Conservation (phyloP, 1,140 invertebrate species). For the Hestina assimilis region DNA sequence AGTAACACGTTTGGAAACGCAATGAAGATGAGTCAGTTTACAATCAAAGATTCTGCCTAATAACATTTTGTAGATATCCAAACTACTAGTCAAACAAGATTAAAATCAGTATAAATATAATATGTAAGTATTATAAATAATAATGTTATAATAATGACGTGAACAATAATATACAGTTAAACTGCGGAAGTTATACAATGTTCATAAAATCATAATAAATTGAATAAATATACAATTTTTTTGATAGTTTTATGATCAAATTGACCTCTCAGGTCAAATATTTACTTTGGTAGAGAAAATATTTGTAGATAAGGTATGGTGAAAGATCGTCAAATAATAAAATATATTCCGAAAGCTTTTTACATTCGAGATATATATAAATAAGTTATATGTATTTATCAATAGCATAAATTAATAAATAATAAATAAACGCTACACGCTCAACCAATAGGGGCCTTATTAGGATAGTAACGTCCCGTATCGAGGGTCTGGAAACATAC, state of each 20-base stretch:
- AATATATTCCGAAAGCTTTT: too few relatives aligned
- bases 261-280: neutral
- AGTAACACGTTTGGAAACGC: slow-evolving; percentile 46
- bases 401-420: too few relatives aligned
- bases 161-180: slow-evolving; percentile 30
- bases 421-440: too few relatives aligned
- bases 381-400: too few relatives aligned
- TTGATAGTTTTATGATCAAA: neutral
- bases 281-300: neutral
- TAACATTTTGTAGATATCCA: slow-evolving; percentile 43
- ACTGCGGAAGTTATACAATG: slow-evolving; percentile 19
- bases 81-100: slow-evolving; percentile 63
- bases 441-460: too few relatives aligned
- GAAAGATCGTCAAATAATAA: neutral
- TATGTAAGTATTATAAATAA: slow-evolving; percentile 10
- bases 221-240: slow-evolving; percentile 1
- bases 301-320: neutral
- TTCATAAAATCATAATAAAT: neutral
- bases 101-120: slow-evolving; percentile 34
- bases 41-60: slow-evolving; percentile 31
- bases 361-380: too few relatives aligned
- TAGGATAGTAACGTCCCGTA: too few relatives aligned
- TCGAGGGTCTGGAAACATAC: too few relatives aligned
- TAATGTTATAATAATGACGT: slow-evolving; percentile 30
- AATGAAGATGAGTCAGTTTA: slow-evolving; percentile 57